Conservation (phyloP, 1,140 invertebrate genomes). For the Antheraea mylitta region DNA sequence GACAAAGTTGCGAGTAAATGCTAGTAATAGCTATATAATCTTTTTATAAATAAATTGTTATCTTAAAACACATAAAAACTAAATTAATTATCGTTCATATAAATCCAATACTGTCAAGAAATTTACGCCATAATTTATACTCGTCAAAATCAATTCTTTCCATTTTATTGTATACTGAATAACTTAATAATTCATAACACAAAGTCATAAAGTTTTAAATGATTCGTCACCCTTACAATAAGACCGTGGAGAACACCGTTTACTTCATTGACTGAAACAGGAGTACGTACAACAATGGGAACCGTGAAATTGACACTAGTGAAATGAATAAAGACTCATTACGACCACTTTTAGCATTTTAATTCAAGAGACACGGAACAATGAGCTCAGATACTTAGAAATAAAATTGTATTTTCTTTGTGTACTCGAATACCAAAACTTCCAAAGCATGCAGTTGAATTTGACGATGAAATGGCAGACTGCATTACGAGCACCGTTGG, state of each 20-base stretch:
- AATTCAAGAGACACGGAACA: neutral
- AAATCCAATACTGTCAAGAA: neutral
- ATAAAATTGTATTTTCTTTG: neutral
- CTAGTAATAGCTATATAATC: no score
- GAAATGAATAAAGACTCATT: slow-evolving; percentile 47
- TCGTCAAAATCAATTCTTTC: slow-evolving; percentile 20
- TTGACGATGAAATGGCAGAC: neutral
- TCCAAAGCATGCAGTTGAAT: neutral
- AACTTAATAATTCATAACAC: slow-evolving; percentile 13
- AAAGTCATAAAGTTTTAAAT: slow-evolving; percentile 20
- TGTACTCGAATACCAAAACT: neutral
- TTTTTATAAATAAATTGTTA: no score
- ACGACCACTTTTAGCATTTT: slow-evolving; percentile 24
- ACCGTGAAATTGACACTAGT: slow-evolving; percentile 46
- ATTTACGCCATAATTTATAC: no score
- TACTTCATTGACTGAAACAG: slow-evolving; percentile 40
- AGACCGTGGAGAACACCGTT: slow-evolving; percentile 9
- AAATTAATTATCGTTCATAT: no score
- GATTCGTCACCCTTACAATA: slow-evolving; percentile 1
- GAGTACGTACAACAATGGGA: slow-evolving; percentile 35
- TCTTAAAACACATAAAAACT: no score
- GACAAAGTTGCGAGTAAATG: no score
- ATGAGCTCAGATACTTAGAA: neutral
- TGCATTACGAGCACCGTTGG: neutral
- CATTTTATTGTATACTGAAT: slow-evolving; percentile 11